phyloP scores from a whole-genome alignment of 1,140 invertebrate genomes.

The Atta texana region DNA sequence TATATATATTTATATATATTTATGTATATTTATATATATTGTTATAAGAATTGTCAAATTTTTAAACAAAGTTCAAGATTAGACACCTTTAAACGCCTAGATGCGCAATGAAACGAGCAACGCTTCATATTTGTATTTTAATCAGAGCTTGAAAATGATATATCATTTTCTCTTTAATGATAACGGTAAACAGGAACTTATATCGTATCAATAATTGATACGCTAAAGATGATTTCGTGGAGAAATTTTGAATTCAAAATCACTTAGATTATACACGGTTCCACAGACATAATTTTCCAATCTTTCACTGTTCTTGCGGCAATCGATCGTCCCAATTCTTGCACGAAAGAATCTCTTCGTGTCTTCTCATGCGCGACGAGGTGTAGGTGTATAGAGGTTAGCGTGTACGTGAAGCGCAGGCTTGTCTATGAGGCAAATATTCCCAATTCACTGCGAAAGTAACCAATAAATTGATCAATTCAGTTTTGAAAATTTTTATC shows the following conservation, averaged over 20 bases:
- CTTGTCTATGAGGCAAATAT: constrained; percentile 22
- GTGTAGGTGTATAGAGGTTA: constrained; percentile 18
- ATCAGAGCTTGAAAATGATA: constrained; percentile 21
- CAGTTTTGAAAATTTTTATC: too few species aligned
- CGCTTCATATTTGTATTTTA: background rate
- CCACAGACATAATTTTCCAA: constrained; percentile 9
- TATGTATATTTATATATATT: background rate
- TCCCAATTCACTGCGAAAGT: constrained; percentile 35
- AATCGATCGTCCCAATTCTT: constrained; percentile 6
- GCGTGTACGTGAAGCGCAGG: background rate
- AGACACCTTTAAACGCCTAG: background rate
- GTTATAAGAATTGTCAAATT: background rate
- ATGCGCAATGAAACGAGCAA: background rate
- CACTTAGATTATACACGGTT: background rate
- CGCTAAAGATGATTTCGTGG: background rate
- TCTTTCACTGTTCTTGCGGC: constrained; percentile 23
- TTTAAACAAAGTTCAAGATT: background rate
- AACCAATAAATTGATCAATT: constrained; percentile 19
- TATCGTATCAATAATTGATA: background rate
- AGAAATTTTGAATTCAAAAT: constrained; percentile 28
- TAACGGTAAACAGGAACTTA: background rate
- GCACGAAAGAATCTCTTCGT: constrained; percentile 26
- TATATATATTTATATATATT: background rate
- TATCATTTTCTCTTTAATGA: background rate
- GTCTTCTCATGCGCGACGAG: constrained; percentile 2